phyloP scores from a whole-genome alignment of 2,888 invertebrate species.

The Tuberolachnus salignus region DNA sequence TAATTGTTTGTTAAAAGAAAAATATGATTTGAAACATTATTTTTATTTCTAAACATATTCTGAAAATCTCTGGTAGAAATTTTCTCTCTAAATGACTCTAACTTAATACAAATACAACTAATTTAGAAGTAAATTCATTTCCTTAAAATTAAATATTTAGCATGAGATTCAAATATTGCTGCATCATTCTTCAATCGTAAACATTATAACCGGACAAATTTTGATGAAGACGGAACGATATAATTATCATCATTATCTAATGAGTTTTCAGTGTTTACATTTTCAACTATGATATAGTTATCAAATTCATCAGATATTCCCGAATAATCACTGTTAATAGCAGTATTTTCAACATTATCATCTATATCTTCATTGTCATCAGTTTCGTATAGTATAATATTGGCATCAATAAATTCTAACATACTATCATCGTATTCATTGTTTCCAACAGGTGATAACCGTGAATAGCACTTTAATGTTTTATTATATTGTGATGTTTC shows the following conservation, averaged over 20 bases:
- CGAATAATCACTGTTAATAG: neutral
- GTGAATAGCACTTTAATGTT: neutral
- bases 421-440: neutral
- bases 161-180: slow-evolving; percentile 3
- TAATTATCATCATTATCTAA: slow-evolving; percentile 1
- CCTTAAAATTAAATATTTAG: slow-evolving; percentile 10
- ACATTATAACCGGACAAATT: slow-evolving; percentile 12
- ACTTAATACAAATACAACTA: too few species aligned
- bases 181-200: neutral
- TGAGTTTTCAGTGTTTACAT: neutral
- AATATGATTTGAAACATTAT: too few species aligned
- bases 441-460: neutral
- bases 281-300: slow-evolving; percentile 32
- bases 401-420: neutral
- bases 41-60: neutral
- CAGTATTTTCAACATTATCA: neutral
- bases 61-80: too few species aligned
- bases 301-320: slow-evolving; percentile 27
- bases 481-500: neutral
- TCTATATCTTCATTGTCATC: neutral
- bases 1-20: too few species aligned
- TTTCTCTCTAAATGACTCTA: too few species aligned
- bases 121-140: neutral
- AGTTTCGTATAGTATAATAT: neutral
- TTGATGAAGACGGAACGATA: neutral